phyloP scores from a whole-genome alignment of 2,888 invertebrate species.

The Drosophila peninsularis region DNA sequence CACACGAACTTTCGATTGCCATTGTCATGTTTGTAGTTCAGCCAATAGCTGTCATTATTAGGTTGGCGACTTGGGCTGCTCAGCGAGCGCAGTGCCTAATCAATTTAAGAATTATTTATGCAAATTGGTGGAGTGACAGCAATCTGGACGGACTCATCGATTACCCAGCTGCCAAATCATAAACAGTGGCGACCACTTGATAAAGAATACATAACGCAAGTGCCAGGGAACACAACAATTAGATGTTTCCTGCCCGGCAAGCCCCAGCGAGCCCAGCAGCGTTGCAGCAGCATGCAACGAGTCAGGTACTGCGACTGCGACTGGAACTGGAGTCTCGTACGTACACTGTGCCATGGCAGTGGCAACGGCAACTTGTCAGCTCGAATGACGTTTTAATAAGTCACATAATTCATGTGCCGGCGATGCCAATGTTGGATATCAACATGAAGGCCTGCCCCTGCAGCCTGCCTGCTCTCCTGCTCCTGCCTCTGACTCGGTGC shows the following conservation, averaged over 20 bases:
- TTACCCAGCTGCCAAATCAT: conserved; percentile 47
- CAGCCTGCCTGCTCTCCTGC: neutral
- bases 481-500: neutral
- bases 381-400: conserved; percentile 82
- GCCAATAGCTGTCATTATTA: conserved; percentile 30
- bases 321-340: conserved; percentile 13
- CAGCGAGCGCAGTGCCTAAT: conserved; percentile 24
- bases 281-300: conserved; percentile 4
- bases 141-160: conserved; percentile 54
- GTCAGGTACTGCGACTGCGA: conserved; percentile 1
- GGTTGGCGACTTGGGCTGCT: conserved; percentile 17
- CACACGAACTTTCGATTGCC: neutral
- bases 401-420: conserved; percentile 79
- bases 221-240: conserved; percentile 61
- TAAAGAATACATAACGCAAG: conserved; percentile 32
- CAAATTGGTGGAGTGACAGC: conserved; percentile 55
- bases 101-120: conserved; percentile 61
- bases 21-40: neutral
- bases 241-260: conserved; percentile 62
- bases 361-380: conserved; percentile 78
- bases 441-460: conserved; percentile 6
- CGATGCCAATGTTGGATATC: conserved; percentile 35
- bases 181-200: conserved; percentile 49
- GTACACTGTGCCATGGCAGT: conserved; percentile 25
- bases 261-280: no score